These are phyloP conservation scores for Colius striatus DNA, from an alignment of 2,113 vertebrate species.

Conservation along the genomic window DNA sequence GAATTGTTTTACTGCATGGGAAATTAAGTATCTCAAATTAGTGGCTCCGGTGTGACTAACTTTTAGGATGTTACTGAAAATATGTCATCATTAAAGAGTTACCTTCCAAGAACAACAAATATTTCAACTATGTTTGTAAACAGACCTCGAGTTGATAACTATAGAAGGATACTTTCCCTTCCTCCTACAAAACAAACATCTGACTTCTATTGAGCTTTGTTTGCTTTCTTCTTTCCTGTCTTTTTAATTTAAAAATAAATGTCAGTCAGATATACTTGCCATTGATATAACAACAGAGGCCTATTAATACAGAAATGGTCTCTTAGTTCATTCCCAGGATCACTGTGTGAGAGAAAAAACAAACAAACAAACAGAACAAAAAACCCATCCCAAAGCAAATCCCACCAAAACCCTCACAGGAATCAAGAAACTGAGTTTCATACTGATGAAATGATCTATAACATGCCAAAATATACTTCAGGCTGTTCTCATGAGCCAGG, in stretches of 20 bases:
- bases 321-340: not conserved
- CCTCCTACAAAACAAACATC: not conserved
- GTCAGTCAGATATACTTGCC: not conserved
- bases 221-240: not conserved
- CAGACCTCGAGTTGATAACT: not conserved
- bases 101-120: not conserved
- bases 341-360: not conserved
- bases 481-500: not conserved
- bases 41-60: not conserved
- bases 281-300: not conserved
- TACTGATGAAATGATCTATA: not conserved
- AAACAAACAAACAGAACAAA: not conserved
- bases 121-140: not conserved
- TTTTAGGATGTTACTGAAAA: not conserved
- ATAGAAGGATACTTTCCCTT: not conserved
- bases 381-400: fast-evolving
- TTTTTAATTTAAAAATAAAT: not conserved
- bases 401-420: not conserved
- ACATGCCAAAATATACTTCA: not conserved
- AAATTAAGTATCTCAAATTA: not conserved
- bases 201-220: not conserved
- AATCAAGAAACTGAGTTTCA: not conserved
- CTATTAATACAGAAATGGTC: not conserved
- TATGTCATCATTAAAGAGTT: not conserved
- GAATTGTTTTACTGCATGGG: not conserved